These are phyloP conservation scores for Ambastaia sidthimunki DNA, from an alignment of 2,797 vertebrate species.

Conservation along the genomic window DNA sequence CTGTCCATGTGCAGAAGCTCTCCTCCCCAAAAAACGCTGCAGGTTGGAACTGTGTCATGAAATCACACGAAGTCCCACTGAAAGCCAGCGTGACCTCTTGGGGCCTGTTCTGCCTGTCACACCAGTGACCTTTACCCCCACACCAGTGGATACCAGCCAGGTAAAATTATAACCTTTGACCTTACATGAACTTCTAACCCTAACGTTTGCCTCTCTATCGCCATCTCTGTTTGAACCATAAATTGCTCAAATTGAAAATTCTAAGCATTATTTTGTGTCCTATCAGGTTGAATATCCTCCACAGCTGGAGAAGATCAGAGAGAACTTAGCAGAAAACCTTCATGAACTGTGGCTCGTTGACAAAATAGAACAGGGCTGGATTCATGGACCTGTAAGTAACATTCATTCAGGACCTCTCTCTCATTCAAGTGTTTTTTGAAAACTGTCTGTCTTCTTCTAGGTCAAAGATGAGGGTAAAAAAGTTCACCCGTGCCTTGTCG, in stretches of 20 bases:
- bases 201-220: too few species aligned
- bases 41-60: slow-evolving; percentile 87
- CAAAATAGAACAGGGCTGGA: slow-evolving; percentile 92
- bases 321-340: slow-evolving; percentile 92
- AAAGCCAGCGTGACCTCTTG: slow-evolving; percentile 79
- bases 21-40: slow-evolving; percentile 86
- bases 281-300: slow-evolving; percentile 85
- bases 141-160: slow-evolving; percentile 88
- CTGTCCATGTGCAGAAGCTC: slow-evolving; percentile 87
- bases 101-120: slow-evolving; percentile 82
- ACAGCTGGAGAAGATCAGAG: slow-evolving; percentile 89
- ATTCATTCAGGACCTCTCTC: not conserved
- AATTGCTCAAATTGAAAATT: too few species aligned
- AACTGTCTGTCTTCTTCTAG: slow-evolving; percentile 71
- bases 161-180: slow-evolving; percentile 64
- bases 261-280: not conserved
- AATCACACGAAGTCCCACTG: slow-evolving; percentile 79
- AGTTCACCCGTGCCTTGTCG: slow-evolving; percentile 88
- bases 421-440: not conserved
- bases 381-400: slow-evolving; percentile 82
- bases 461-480: slow-evolving; percentile 89
- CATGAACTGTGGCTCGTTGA: slow-evolving; percentile 95
- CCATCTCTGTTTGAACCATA: too few species aligned
- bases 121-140: slow-evolving; percentile 87
- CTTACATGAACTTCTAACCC: not conserved